phyloP scores from a whole-genome alignment of 2,113 vertebrate species.

The Dinomys branickii region DNA sequence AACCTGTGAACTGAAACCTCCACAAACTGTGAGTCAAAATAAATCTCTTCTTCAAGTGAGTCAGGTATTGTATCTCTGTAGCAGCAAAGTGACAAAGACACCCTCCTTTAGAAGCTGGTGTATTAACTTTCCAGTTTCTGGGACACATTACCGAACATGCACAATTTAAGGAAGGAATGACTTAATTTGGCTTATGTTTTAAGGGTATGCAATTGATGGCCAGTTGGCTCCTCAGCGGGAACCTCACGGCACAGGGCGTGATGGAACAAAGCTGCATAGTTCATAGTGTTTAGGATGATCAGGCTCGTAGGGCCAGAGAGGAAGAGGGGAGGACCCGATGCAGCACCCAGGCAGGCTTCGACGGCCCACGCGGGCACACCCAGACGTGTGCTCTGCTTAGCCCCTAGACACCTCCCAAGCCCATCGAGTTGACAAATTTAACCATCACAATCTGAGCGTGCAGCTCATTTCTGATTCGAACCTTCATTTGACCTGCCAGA shows the following conservation, averaged over 20 bases:
- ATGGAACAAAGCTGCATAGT: neutral
- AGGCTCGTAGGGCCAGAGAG: neutral
- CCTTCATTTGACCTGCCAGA: neutral
- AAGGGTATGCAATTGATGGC: neutral
- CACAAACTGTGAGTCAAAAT: neutral
- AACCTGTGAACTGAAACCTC: neutral
- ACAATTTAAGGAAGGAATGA: neutral
- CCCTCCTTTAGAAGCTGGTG: neutral
- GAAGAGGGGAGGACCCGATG: neutral
- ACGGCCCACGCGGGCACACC: neutral
- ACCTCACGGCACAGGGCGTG: neutral
- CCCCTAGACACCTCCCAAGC: neutral
- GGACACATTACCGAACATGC: neutral
- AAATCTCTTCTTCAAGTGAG: neutral
- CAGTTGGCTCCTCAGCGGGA: neutral
- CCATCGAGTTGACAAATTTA: neutral
- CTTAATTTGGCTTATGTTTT: neutral
- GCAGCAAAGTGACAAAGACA: neutral
- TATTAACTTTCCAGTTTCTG: neutral
- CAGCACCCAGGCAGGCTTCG: neutral
- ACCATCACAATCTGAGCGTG: neutral
- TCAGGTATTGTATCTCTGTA: neutral
- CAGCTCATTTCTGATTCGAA: neutral
- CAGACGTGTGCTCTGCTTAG: neutral
- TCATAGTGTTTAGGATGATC: neutral